Base-by-base conservation (phyloP, 2,113 vertebrate species). In the Eretmodus cyanostictus region DNA sequence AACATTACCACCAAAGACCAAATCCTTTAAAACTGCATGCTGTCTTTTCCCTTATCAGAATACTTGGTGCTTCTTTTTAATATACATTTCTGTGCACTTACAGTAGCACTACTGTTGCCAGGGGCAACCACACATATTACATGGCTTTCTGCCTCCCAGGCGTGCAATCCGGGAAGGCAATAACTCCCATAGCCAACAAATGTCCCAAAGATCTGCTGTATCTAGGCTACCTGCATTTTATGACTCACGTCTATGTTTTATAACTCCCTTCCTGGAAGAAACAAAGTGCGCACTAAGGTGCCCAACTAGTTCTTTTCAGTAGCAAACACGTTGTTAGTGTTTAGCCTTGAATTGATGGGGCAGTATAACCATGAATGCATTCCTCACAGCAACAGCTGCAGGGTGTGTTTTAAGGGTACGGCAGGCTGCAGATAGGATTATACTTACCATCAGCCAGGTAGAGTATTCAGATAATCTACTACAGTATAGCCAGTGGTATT, bases 81-180 rank as follows among this genome's bases (percentile, higher is more conserved):
- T 87, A 86, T 87, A 87, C 47, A 90, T 90, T 86, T 83, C 29
- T 86, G 19, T 87, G 83, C 84, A 82, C 68, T 89, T 86, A 40
- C 83, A 82, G 47, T 85, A 61, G 55, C 81, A 89, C 55, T 81
- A 31, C 79, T 89, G 92, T 95, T 95, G 92, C 92, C 82, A 91
- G n/a, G 88, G 88, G 93, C 91, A 93, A 95, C 94, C 89, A 84
- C 91, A 93, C 87, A 90, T 88, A 93, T 94, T 90, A 81, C 86
- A 92, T 87, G 76, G 71, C 83, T 90, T 91, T 82, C 80, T 87
- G 91, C 82, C 88, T 91, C 91, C 87, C 3, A 12, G 87, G 92
- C 17, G 34, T 87, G 88, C 87, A 61, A 14, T 91, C 86, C 83
- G 84, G 93, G 79, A 93, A 93, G 57, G 86, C 91, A 95, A 90